A percentile compares a stretch with the other conserved stretches of the same genome.
phyloP scores from a whole-genome alignment of 2,113 vertebrate genomes.

The Muntiacus reevesi region DNA sequence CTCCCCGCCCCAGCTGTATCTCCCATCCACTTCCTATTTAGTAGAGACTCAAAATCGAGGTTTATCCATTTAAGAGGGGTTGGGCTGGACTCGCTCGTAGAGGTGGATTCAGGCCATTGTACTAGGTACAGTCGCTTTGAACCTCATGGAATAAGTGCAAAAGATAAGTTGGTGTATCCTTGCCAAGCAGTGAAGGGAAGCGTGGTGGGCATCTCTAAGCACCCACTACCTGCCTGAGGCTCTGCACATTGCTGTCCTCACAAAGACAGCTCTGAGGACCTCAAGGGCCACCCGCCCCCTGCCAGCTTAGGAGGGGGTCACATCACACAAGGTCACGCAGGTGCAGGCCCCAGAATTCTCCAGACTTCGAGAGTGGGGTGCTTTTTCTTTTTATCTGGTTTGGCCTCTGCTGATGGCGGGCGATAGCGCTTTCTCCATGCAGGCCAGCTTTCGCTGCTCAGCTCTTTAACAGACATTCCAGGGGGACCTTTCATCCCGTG shows the following conservation, averaged over 20 bases:
- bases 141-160: neutral
- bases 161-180: neutral
- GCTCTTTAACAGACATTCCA: neutral
- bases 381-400: neutral
- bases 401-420: neutral
- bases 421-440: neutral
- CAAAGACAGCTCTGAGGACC: neutral
- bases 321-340: rapidly evolving
- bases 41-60: neutral
- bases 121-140: neutral
- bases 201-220: neutral
- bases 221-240: rapidly evolving
- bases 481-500: neutral
- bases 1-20: neutral
- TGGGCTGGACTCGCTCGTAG: neutral
- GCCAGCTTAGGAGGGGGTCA: neutral
- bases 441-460: neutral
- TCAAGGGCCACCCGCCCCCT: neutral
- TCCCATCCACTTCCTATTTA: neutral
- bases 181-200: neutral
- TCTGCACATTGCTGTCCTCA: neutral
- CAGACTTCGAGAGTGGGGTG: neutral
- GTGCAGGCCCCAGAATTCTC: neutral
- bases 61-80: neutral
- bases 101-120: neutral